phyloP scores from a whole-genome alignment of 1,140 invertebrate genomes.

The Brachionus rotundiformis region DNA sequence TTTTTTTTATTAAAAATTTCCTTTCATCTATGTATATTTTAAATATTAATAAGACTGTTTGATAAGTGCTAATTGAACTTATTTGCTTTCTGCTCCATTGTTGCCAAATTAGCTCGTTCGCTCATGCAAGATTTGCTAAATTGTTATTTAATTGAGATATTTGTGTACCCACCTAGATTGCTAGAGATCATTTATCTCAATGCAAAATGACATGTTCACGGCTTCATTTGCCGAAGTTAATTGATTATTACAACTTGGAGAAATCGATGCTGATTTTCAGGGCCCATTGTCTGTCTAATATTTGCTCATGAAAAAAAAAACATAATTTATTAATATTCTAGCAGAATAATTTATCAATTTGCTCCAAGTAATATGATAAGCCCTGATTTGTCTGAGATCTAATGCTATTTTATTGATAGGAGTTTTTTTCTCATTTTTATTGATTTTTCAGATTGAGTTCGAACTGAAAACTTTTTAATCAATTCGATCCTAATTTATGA shows the following conservation, averaged over 20 bases:
- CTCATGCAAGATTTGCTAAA: background rate
- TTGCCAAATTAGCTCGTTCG: background rate
- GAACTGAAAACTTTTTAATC: background rate
- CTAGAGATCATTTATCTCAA: background rate
- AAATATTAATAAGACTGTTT: too few species aligned
- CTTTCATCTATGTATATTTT: too few species aligned
- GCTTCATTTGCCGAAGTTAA: background rate
- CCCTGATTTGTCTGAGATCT: background rate
- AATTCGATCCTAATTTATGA: conserved; percentile 14
- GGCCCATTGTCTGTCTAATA: background rate
- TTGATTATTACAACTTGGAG: background rate
- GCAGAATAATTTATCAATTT: conserved; percentile 3
- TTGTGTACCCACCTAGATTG: background rate
- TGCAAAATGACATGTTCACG: background rate
- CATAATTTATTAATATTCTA: conserved; percentile 17
- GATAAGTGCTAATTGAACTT: background rate
- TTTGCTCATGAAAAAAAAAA: background rate
- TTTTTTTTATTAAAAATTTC: too few species aligned
- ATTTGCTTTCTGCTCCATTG: background rate
- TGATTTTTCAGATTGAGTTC: conserved; percentile 2
- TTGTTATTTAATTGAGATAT: background rate
- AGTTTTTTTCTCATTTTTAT: background rate
- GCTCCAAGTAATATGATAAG: background rate
- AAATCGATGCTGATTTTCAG: background rate
- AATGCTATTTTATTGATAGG: background rate